Evolutionary conservation across 2,888 invertebrate species (phyloP), one percentile per base, ranked within the genome.

Genomic region (Tenodera sinensis): DNA sequence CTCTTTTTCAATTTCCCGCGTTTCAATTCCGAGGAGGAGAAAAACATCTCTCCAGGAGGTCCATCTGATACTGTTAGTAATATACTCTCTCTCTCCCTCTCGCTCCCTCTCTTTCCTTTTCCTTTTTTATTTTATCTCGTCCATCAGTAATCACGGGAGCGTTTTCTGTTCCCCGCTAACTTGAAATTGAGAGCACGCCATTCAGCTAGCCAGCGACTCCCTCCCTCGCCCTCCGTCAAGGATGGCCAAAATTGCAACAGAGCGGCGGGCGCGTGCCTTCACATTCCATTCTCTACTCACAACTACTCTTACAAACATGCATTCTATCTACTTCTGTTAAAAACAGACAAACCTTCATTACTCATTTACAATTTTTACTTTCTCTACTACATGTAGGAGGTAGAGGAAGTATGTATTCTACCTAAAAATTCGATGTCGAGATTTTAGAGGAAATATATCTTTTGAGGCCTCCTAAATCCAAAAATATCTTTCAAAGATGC

Each of bases 1-100:
- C 89, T 85, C 89, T 85, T 89, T 89, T 89, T 89, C 86, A 86
- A 86, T 89, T 89, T 89, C 89, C 89, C 89, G 89, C 85, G 89
- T 86, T 84, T 85, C 85, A 84, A 88, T 88, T 88, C 88, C 34
- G 30, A 42, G n/a, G 34, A 83, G 81, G n/a, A 47, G 34, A 34
- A 87, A 87, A 87, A 87, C 82, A 87, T 83, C 81, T 87, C 87
- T 87, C 87, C 15, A 87, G 82, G 87, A 83, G 87, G 82, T 87
- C 87, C 82, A 87, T 87, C 87, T 87, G 87, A 87, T 87, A 87
- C 81, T 30, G 87, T 81, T 87, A 87, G 87, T 87, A 87, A 87
- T 87, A 87, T 83, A 87, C 84, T 81, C 27, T 14, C 88, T 84
- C 88, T 30, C 30, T 81, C 27, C 12, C 88, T 84, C 88, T 30